These are phyloP conservation scores for Squalus acanthias DNA, from an alignment of 2,797 vertebrate genomes.

Conservation along the genomic window DNA sequence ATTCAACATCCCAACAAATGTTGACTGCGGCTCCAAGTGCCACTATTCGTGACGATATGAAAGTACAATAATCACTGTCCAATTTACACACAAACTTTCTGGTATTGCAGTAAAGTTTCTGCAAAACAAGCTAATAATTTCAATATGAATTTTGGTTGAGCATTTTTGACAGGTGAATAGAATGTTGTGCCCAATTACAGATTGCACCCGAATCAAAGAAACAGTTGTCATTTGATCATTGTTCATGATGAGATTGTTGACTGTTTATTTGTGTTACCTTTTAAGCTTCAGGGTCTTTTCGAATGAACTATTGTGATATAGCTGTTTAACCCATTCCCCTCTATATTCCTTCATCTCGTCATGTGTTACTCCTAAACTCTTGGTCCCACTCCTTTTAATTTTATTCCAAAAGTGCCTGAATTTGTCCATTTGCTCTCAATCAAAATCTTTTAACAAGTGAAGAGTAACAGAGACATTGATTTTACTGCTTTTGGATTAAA, in stretches of 20 bases:
- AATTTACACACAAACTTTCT: neutral
- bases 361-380: neutral
- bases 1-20: neutral
- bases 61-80: neutral
- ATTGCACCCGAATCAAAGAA: neutral
- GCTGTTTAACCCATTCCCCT: neutral
- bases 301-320: neutral
- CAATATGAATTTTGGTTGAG: neutral
- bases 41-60: neutral
- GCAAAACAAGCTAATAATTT: neutral
- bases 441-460: neutral
- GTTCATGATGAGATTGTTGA: neutral
- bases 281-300: neutral
- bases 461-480: neutral
- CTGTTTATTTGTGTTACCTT: neutral
- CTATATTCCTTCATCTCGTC: neutral
- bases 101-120: neutral
- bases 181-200: neutral
- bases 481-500: neutral
- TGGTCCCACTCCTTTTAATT: no score
- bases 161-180: neutral
- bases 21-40: neutral
- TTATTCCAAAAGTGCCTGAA: neutral
- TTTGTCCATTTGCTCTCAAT: neutral
- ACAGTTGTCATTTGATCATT: neutral